A percentile compares a stretch with the other conserved stretches of the same genome.
Conservation (phyloP, 2,888 invertebrate genomes). For the Catonia carolina region DNA sequence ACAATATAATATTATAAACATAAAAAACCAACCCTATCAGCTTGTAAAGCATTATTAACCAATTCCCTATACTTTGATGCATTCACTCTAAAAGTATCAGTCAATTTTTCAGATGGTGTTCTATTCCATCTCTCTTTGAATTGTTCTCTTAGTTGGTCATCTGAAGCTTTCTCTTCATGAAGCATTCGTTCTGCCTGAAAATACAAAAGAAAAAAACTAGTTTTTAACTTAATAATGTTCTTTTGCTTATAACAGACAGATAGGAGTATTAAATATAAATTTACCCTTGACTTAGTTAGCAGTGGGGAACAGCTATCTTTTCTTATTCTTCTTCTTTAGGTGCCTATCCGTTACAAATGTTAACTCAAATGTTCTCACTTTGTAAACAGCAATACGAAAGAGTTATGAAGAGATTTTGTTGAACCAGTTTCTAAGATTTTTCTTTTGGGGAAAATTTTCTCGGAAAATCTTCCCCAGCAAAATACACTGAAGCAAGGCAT, state of each 20-base stretch:
- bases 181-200: constrained; percentile 67
- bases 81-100: constrained; percentile 81
- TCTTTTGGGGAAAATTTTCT: too few species aligned
- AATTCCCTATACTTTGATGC: constrained; percentile 89
- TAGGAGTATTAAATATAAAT: neutral
- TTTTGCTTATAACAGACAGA: neutral
- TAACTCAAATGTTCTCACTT: too few species aligned
- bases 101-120: constrained; percentile 79
- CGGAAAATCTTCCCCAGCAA: too few species aligned
- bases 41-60: constrained; percentile 77
- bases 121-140: constrained; percentile 92
- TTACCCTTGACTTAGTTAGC: neutral
- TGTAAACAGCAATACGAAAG: too few species aligned
- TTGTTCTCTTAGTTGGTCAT: constrained; percentile 77
- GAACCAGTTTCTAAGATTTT: too few species aligned
- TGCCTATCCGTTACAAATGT: too few species aligned
- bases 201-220: neutral
- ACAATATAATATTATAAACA: too few species aligned
- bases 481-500: too few species aligned
- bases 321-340: too few species aligned
- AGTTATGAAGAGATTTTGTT: too few species aligned
- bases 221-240: neutral
- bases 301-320: neutral
- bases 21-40: constrained; percentile 52
- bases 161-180: constrained; percentile 86